Percentiles rank a stretch among this genome's conserved stretches.
These are phyloP conservation scores for Epirrhoe tristata DNA, from an alignment of 2,888 invertebrate species.

Conservation along the genomic window DNA sequence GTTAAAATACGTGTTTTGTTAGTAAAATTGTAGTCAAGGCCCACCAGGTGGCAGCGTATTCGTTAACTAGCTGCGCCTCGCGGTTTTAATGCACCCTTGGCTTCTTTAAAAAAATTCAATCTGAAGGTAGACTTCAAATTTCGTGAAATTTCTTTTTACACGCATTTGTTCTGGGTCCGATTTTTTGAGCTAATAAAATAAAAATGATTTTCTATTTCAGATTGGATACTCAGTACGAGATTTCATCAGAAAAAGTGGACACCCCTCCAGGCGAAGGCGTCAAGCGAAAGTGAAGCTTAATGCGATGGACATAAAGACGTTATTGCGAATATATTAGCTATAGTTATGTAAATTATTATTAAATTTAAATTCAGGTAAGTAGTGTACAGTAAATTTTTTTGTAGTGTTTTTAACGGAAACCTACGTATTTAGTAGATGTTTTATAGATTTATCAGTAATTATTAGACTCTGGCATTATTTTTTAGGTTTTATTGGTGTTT, in stretches of 20 bases:
- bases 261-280: conserved; percentile 59
- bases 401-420: neutral
- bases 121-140: too few species aligned
- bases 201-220: conserved; percentile 55
- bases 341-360: conserved; percentile 11
- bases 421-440: neutral
- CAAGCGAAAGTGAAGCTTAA: conserved; percentile 60
- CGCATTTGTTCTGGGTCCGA: too few species aligned
- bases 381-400: neutral
- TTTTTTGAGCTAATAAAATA: too few species aligned
- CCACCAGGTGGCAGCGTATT: neutral
- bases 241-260: conserved; percentile 69
- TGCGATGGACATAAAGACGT: neutral
- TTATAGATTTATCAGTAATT: neutral
- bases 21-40: neutral
- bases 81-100: neutral
- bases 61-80: neutral
- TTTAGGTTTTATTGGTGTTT: neutral
- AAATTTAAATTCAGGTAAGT: conserved; percentile 4
- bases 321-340: conserved; percentile 11
- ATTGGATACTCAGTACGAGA: conserved; percentile 72
- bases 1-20: neutral
- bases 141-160: too few species aligned
- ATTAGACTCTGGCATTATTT: neutral
- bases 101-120: too few species aligned